A percentile compares a stretch with the other conserved stretches of the same genome.
These are phyloP conservation scores for Microctonus brassicae DNA, from an alignment of 2,888 invertebrate species.

Conservation along the genomic window DNA sequence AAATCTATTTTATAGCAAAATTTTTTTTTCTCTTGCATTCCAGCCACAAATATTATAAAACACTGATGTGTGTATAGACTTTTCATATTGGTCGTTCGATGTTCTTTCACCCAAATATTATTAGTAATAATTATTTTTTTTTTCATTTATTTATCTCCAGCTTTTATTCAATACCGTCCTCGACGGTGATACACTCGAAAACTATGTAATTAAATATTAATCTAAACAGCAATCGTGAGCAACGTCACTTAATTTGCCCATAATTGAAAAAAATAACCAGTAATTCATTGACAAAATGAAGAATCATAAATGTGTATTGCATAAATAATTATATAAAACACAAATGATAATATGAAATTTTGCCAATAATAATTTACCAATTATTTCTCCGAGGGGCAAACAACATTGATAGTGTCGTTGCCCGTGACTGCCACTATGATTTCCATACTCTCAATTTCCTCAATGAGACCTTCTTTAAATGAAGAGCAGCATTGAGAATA, in stretches of 20 bases:
- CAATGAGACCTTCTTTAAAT: slow-evolving; percentile 84
- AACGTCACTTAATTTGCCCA: neutral
- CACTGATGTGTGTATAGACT: neutral
- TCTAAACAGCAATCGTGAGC: neutral
- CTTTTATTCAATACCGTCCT: neutral
- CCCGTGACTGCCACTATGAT: slow-evolving; percentile 73
- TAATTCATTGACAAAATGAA: neutral
- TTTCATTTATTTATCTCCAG: neutral
- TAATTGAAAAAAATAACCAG: neutral
- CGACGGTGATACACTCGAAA: neutral
- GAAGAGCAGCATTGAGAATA: slow-evolving; percentile 80
- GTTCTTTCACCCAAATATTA: neutral
- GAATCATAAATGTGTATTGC: neutral
- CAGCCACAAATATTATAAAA: neutral
- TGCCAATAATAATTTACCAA: slow-evolving; percentile 32
- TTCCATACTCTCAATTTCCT: slow-evolving; percentile 86
- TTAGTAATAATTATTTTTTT: neutral
- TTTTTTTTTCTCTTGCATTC: neutral
- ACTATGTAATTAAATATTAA: neutral
- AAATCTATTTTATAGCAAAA: neutral
- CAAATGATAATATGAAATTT: neutral
- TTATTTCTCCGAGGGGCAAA: slow-evolving; percentile 56
- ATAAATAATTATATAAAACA: neutral
- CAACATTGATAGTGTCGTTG: slow-evolving; percentile 63
- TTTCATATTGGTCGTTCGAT: neutral